Evolutionary conservation across 2,888 invertebrate genomes (phyloP).

Genomic region (Trypoxylon attenuatum): DNA sequence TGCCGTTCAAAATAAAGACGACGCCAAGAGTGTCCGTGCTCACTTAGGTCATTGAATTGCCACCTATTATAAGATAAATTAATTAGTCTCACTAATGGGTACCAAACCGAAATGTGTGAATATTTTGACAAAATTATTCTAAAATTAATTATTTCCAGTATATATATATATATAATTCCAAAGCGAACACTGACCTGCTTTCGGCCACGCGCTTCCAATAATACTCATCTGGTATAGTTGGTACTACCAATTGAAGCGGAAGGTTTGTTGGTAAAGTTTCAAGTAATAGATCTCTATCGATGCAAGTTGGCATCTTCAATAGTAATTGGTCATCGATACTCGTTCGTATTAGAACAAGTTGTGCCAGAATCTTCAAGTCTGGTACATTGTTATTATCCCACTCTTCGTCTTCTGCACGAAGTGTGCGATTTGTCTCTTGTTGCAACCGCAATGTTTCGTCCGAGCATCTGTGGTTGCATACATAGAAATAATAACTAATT

Average conservation of each 20-base stretch:
- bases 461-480: slow-evolving; percentile 67
- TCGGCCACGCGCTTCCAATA: slow-evolving; percentile 80
- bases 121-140: no score
- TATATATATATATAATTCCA: background rate
- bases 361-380: slow-evolving; percentile 59
- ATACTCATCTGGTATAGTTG: slow-evolving; percentile 76
- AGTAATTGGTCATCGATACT: slow-evolving; percentile 77
- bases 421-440: slow-evolving; percentile 51
- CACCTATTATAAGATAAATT: slow-evolving; percentile 59
- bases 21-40: slow-evolving; percentile 67
- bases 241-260: slow-evolving; percentile 75
- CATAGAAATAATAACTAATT: no score
- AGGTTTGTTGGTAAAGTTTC: slow-evolving; percentile 79
- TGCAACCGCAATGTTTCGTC: slow-evolving; percentile 53
- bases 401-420: slow-evolving; percentile 60
- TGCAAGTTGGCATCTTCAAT: slow-evolving; percentile 76
- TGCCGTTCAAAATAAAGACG: slow-evolving; percentile 70
- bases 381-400: slow-evolving; percentile 62
- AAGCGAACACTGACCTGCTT: slow-evolving; percentile 55
- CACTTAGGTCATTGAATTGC: slow-evolving; percentile 57
- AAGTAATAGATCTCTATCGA: slow-evolving; percentile 78
- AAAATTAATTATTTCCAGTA: background rate
- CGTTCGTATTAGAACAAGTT: slow-evolving; percentile 52
- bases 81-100: no score
- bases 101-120: no score